Evolutionary conservation across 2,888 invertebrate species (phyloP), one percentile per base, ranked within the genome.

Genomic region (Macrophya annulata): DNA sequence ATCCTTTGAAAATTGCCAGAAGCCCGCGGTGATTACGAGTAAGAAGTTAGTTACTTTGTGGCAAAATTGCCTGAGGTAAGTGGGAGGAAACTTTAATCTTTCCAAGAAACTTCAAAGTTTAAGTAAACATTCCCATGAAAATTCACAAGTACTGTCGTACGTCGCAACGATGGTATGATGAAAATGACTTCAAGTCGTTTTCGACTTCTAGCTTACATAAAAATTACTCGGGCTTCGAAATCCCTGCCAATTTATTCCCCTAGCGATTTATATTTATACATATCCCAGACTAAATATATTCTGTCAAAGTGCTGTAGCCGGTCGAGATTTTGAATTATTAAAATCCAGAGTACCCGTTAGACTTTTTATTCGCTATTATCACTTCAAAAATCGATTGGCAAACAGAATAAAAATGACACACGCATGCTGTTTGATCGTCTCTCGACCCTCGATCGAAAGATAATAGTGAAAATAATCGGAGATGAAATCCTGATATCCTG

Each of bases 71-170:
- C 55, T 59, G 12, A 37, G 37, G 51, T n/a, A 55, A 79, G 12
- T 59, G 51, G 21, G 76, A 77, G 48, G 76, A 48, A 77, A 79
- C 59, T 59, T 79, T 10, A 40, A 59, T 59, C 59, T 25, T n/a
- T n/a, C 21, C 12, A 8, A 43, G 79, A 43, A 55, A 59, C 40
- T 59, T 59, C 59, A 79, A 79, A 79, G 40, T 15, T 84, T 74
- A 74, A 99, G 98, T 92, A 96, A 96, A 51, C 37, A 77, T 77
- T 77, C 25, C n/a, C 37, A 77, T 77, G 74, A 25, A 45, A 77
- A 77, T 77, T 51, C 17, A 51, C 51, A n/a, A 77, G 51, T 77
- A 51, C 12, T 17, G 17, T 40, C 17, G 77, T 51, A n/a, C 10
- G 43, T 51, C 55, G 51, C 51, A 12, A 51, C 74, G 77, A 51